These are phyloP conservation scores for Formica exsecta DNA, from an alignment of 1,140 invertebrate species.

Conservation along the genomic window DNA sequence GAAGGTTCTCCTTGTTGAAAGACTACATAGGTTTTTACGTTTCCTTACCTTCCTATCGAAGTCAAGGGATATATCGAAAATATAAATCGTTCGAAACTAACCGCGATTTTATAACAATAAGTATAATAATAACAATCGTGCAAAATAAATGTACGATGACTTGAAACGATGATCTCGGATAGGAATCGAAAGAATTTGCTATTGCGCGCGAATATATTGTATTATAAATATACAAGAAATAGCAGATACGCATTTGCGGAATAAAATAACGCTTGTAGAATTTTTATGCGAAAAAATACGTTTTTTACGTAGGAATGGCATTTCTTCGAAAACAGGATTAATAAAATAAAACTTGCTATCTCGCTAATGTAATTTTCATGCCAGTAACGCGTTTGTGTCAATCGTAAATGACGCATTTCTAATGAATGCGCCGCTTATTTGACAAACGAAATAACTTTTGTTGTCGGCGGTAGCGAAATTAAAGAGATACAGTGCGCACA, in stretches of 20 bases:
- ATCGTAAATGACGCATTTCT: background rate
- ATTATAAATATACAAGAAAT: background rate
- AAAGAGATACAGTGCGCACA: background rate
- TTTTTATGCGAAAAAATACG: background rate
- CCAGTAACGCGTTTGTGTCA: background rate
- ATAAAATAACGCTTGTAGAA: constrained; percentile 13
- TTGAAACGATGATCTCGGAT: background rate
- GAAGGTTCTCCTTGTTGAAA: background rate
- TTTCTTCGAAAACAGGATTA: background rate
- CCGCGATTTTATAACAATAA: background rate
- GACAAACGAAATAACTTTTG: background rate
- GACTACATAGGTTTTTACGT: background rate
- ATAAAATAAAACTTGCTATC: background rate
- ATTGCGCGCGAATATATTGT: background rate
- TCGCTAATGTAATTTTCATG: background rate
- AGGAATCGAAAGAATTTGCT: background rate
- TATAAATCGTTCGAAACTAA: background rate
- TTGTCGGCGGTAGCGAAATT: background rate
- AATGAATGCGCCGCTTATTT: background rate
- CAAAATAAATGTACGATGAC: background rate
- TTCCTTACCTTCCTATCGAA: background rate
- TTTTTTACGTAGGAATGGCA: background rate
- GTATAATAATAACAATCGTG: too few species aligned
- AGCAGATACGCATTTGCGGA: background rate
- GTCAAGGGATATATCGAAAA: background rate